Evolutionary conservation across 1,140 invertebrate species (phyloP).

Genomic region (Drosophila kikkawai): DNA sequence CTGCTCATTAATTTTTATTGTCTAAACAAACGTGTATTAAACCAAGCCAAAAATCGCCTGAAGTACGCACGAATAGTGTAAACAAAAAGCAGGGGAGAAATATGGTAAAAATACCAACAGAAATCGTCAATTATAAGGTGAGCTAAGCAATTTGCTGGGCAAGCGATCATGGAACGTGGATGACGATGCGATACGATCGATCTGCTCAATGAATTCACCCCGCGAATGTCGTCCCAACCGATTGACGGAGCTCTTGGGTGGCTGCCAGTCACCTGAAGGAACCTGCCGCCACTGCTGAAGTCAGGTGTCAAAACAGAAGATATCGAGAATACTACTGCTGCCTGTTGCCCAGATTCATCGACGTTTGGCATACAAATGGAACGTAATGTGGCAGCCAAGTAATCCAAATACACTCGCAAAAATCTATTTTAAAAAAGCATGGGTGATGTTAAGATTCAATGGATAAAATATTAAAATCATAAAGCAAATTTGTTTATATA

Average conservation of each 20-base stretch:
- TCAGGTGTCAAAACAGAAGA: conserved; percentile 53
- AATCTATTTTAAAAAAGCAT: neutral
- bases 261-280: conserved; percentile 57
- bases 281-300: conserved; percentile 11
- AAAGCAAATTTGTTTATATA: neutral
- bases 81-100: conserved; percentile 23
- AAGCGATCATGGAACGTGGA: conserved; percentile 55
- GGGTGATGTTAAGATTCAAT: neutral
- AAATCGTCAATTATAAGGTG: conserved; percentile 31
- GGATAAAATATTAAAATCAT: neutral
- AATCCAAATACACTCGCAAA: neutral
- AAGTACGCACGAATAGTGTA: conserved; percentile 44
- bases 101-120: conserved; percentile 16
- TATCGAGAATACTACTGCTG: conserved; percentile 13
- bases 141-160: conserved; percentile 38
- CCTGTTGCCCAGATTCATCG: conserved; percentile 34
- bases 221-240: conserved; percentile 24
- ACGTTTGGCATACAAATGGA: conserved; percentile 50
- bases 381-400: conserved; percentile 13
- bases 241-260: conserved; percentile 48
- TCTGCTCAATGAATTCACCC: conserved; percentile 27
- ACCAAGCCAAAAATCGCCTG: conserved; percentile 30
- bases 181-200: conserved; percentile 46
- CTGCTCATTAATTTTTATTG: conserved; percentile 51
- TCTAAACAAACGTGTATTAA: conserved; percentile 50